Conservation (phyloP, 2,888 invertebrate species). For the Caenorhabditis sp. region DNA sequence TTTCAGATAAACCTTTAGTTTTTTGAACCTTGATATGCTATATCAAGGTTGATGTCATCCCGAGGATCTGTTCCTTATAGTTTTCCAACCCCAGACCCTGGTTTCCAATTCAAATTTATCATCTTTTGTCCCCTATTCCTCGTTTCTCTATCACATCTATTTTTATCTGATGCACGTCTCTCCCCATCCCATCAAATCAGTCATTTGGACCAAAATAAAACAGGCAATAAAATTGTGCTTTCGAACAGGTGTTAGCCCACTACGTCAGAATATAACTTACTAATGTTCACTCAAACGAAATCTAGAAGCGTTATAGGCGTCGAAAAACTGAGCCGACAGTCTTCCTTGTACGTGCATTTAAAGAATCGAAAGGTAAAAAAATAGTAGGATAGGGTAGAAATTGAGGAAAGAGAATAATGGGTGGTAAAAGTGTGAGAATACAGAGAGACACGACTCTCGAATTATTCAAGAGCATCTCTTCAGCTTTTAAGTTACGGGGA, state of each 20-base stretch:
- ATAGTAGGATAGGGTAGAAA: conserved; percentile 20
- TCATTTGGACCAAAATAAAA: conserved; percentile 52
- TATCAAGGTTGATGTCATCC: too few species aligned
- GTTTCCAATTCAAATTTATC: conserved; percentile 6
- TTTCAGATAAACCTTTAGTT: too few species aligned
- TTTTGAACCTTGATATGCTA: too few species aligned
- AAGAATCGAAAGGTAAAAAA: conserved; percentile 14
- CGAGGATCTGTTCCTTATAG: too few species aligned
- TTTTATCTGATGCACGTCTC: conserved; percentile 33
- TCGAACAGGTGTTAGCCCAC: conserved; percentile 38
- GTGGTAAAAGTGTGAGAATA: conserved; percentile 33
- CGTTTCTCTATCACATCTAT: conserved; percentile 26
- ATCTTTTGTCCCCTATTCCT: background rate
- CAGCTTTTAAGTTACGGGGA: conserved; percentile 42
- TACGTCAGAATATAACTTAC: conserved; percentile 55
- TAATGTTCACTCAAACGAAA: conserved; percentile 58
- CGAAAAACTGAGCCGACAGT: conserved; percentile 63
- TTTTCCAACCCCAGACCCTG: too few species aligned
- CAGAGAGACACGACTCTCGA: conserved; percentile 39
- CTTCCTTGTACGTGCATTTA: conserved; percentile 64
- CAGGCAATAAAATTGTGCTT: conserved; percentile 24
- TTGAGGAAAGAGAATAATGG: conserved; percentile 39
- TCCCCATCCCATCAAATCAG: conserved; percentile 38
- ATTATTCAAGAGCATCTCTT: conserved; percentile 58
- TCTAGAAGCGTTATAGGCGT: conserved; percentile 31